phyloP scores from a whole-genome alignment of 2,888 invertebrate species.

The Punctoribates punctum region DNA sequence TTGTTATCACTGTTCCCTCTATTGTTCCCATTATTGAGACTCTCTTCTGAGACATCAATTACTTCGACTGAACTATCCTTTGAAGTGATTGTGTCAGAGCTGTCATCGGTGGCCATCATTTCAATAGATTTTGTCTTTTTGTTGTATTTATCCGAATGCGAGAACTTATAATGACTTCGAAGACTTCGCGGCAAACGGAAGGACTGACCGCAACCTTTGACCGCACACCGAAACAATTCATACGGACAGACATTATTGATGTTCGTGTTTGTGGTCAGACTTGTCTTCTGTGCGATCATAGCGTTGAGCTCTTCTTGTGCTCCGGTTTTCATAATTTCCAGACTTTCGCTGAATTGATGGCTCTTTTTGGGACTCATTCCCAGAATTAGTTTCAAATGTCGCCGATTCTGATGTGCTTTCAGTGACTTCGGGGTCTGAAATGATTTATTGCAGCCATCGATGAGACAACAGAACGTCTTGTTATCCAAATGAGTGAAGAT shows the following conservation, averaged over 20 bases:
- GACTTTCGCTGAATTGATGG: no score
- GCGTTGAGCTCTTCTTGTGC: neutral
- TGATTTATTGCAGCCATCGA: neutral
- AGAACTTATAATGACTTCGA: constrained; percentile 16
- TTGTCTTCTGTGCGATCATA: neutral
- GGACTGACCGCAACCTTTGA: neutral
- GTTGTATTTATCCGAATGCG: constrained; percentile 2
- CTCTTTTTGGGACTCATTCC: no score
- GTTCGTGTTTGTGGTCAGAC: neutral
- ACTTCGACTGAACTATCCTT: neutral
- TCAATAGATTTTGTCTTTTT: neutral
- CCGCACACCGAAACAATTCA: neutral
- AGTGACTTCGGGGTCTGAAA: neutral
- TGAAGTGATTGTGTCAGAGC: neutral
- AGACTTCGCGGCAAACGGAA: neutral
- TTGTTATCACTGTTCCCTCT: neutral
- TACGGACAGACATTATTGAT: neutral
- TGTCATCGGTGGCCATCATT: constrained; percentile 10
- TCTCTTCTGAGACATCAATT: neutral
- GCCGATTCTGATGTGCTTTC: neutral
- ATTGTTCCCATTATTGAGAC: neutral
- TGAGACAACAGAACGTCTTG: neutral
- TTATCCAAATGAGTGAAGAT: neutral
- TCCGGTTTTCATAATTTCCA: no score
- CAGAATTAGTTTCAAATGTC: neutral